These are phyloP conservation scores for Aspidoscelis tigris DNA, from an alignment of 2,113 vertebrate genomes.

Conservation along the genomic window DNA sequence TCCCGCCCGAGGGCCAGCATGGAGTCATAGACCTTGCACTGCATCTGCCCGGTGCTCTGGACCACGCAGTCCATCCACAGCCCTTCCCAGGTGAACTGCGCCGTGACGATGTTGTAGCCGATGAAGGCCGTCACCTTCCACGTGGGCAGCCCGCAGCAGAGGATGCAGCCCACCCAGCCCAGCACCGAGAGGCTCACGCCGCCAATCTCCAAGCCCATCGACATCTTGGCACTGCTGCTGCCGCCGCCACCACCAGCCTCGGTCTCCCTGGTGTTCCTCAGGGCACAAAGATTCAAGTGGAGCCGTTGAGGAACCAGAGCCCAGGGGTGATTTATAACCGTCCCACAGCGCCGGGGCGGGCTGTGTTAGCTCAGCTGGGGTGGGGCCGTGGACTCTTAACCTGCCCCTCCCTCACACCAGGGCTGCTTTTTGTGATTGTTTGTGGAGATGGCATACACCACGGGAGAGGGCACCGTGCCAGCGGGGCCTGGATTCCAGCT, in stretches of 20 bases:
- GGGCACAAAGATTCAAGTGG: background rate
- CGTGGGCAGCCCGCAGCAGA: conserved; percentile 87
- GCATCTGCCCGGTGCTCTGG: conserved; percentile 89
- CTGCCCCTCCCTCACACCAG: conserved; percentile 23
- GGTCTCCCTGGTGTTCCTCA: too few species aligned
- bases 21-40: conserved; percentile 88
- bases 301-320: conserved; percentile 45
- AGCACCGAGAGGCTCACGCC: conserved; percentile 82
- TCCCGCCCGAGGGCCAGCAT: conserved; percentile 85
- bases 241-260: rapidly evolving
- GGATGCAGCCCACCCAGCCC: conserved; percentile 86
- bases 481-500: conserved; percentile 8
- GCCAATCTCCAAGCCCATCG: conserved; percentile 87
- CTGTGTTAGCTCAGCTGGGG: conserved; percentile 46
- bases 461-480: conserved; percentile 21
- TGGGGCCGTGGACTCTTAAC: conserved; percentile 66
- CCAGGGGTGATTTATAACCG: conserved; percentile 53
- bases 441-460: conserved; percentile 63
- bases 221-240: conserved; percentile 68
- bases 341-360: conserved; percentile 40
- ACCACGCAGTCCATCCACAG: conserved; percentile 90
- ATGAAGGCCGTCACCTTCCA: conserved; percentile 91
- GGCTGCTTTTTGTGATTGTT: conserved; percentile 60
- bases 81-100: conserved; percentile 86
- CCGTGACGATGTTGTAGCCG: conserved; percentile 89